Percentiles rank a stretch among this genome's conserved stretches.
phyloP scores from a whole-genome alignment of 2,888 invertebrate species.

The Tetranychus piercei region DNA sequence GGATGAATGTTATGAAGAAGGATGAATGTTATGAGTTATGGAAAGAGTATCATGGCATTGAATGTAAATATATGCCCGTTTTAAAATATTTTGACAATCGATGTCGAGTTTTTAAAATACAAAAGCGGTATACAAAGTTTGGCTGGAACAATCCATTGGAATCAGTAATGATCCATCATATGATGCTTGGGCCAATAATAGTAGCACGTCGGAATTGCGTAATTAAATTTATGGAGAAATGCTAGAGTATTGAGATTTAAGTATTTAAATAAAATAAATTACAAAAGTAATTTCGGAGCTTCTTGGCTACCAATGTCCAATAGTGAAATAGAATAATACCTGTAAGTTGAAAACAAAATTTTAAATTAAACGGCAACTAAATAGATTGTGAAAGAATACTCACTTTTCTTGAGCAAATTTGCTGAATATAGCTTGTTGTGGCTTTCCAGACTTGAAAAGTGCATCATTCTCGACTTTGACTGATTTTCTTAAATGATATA shows the following conservation, averaged over 20 bases:
- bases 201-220: background rate
- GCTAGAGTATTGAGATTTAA: background rate
- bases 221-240: background rate
- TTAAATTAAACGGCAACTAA: background rate
- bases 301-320: background rate
- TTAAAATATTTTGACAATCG: background rate
- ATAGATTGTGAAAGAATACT: background rate
- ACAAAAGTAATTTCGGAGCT: background rate
- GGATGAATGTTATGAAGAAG: too few relatives aligned
- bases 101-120: too few relatives aligned
- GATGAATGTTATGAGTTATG: too few relatives aligned
- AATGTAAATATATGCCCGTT: constrained; percentile 6
- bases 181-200: background rate
- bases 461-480: background rate
- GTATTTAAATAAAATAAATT: background rate
- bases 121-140: too few relatives aligned
- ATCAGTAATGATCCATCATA: background rate
- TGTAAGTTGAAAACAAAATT: background rate
- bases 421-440: constrained; percentile 20
- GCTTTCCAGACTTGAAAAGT: constrained; percentile 15
- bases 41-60: background rate
- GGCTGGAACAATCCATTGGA: too few relatives aligned
- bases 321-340: background rate
- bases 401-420: constrained; percentile 18
- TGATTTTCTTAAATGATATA: constrained; percentile 13